These are phyloP conservation scores for Deilephila elpenor DNA, from an alignment of 2,888 invertebrate genomes.

Conservation along the genomic window DNA sequence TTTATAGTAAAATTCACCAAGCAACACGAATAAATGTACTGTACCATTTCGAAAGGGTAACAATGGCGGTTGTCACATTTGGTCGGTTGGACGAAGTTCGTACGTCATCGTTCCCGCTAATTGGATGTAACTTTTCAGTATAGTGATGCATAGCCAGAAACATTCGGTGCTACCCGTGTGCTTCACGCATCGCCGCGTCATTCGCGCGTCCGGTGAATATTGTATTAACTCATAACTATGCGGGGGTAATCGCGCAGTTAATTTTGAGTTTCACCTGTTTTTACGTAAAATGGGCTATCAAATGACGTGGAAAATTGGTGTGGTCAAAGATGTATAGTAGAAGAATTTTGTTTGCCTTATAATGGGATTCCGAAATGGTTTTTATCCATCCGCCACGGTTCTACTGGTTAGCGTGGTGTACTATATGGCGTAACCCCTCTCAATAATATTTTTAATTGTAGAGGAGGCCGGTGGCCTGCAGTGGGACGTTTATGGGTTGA, in stretches of 20 bases:
- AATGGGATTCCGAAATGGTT: too few species aligned
- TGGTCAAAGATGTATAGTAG: too few species aligned
- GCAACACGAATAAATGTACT: neutral
- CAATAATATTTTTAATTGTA: too few species aligned
- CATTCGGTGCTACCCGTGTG: constrained; percentile 44
- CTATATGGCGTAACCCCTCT: too few species aligned
- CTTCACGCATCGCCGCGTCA: constrained; percentile 56
- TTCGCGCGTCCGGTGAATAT: constrained; percentile 56
- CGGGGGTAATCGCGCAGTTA: constrained; percentile 22
- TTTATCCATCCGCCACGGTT: too few species aligned
- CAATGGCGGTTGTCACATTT: constrained; percentile 69
- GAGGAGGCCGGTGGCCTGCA: too few species aligned
- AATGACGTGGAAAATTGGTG: too few species aligned
- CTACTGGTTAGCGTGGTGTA: too few species aligned
- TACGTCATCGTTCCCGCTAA: constrained; percentile 76
- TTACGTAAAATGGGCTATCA: neutral
- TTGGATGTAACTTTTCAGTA: constrained; percentile 78
- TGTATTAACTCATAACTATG: constrained; percentile 51
- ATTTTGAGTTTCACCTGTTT: constrained; percentile 12
- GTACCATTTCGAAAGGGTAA: constrained; percentile 42
- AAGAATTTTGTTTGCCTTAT: too few species aligned
- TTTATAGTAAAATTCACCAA: neutral
- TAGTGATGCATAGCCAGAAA: constrained; percentile 52
- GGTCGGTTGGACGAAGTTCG: constrained; percentile 59
- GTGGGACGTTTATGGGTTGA: too few species aligned